Percentiles rank a stretch among this genome's conserved stretches.
Evolutionary conservation across 1,140 invertebrate genomes (phyloP).

Genomic region (Pogonus chalceus): DNA sequence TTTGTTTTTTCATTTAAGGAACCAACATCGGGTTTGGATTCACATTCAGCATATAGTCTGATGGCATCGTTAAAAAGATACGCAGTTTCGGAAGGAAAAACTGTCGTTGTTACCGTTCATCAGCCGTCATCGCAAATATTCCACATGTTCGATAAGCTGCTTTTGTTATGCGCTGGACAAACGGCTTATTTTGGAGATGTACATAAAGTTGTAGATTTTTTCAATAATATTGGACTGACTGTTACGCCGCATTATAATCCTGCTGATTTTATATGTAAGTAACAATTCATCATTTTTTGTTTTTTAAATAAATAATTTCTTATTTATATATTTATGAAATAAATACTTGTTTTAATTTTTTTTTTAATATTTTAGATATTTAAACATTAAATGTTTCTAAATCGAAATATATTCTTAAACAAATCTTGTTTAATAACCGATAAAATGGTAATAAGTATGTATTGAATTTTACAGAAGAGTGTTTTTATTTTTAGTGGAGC

Average conservation of each 20-base stretch:
- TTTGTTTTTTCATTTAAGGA: conserved; percentile 61
- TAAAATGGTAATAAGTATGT: too few relatives aligned
- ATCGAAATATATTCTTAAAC: too few relatives aligned
- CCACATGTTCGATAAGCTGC: conserved; percentile 72
- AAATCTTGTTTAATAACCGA: too few relatives aligned
- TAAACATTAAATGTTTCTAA: too few relatives aligned
- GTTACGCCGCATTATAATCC: conserved; percentile 76
- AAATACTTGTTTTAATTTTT: background rate
- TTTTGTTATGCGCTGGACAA: conserved; percentile 66
- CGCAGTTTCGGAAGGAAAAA: conserved; percentile 68
- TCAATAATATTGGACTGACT: conserved; percentile 59
- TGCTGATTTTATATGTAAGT: conserved; percentile 78
- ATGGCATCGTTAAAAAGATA: conserved; percentile 67
- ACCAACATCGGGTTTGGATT: conserved; percentile 78
- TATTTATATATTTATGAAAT: background rate
- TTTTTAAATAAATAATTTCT: background rate
- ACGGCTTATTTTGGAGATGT: conserved; percentile 72
- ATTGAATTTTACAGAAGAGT: background rate
- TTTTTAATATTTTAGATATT: background rate
- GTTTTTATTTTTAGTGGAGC: conserved; percentile 52
- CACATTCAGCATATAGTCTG: conserved; percentile 65
- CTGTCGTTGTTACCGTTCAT: conserved; percentile 73
- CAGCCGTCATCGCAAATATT: conserved; percentile 85
- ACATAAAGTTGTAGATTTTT: conserved; percentile 67
- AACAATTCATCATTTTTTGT: conserved; percentile 8